Base-by-base conservation (phyloP, 2,113 vertebrate genomes). In the Verasper variegatus region DNA sequence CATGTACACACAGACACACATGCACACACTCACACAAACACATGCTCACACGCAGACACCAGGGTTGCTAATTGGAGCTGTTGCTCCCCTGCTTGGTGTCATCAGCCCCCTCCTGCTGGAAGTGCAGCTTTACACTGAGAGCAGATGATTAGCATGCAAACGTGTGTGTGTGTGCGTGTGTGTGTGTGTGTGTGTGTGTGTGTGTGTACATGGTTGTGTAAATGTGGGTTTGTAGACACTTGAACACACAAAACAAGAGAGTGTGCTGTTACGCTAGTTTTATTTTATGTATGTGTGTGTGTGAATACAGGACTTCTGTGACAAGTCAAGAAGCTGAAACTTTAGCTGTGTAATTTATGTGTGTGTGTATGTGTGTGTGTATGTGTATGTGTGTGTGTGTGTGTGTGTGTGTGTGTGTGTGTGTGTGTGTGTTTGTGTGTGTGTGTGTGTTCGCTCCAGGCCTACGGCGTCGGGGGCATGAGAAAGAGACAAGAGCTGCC, bases 391-490 rank as follows among this genome's bases (percentile, higher is more conserved):
- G 62, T 89, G 63, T 87, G 68, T 85, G 27, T 31, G 27, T 5
- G 27, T 5, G 27, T 27, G 3, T 27, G 27, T 27, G 27, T 27
- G 27, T 27, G 27, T 27, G 18, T 72, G 9, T 23, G 26, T 54
- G 17, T 54, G 40, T 37, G 74, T 76, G 54, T 70, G 68, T 65
- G 62, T 59, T 35, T 75, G 64, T 69, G 61, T 75, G 60, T 73
- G 72, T 81, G 59, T 89, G 63, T 87, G 68, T 85, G 54, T 31
- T 61, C 56, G 78, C 72, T 64, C 15, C 88, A 97, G 96, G 95
- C 96, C 24, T 97, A 94, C 13, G 96, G 96, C 47, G 96, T 97
- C 6, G 96, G 97, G 61, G 96, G 96, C 27, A 95, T 97, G 94
- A 95, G 96, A 80, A 98, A 98, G 92, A 95, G 96, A 88, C 96